Evolutionary conservation across 2,888 invertebrate genomes (phyloP), one percentile per base, ranked within the genome.

Genomic region (Polyommatus iphigenia): DNA sequence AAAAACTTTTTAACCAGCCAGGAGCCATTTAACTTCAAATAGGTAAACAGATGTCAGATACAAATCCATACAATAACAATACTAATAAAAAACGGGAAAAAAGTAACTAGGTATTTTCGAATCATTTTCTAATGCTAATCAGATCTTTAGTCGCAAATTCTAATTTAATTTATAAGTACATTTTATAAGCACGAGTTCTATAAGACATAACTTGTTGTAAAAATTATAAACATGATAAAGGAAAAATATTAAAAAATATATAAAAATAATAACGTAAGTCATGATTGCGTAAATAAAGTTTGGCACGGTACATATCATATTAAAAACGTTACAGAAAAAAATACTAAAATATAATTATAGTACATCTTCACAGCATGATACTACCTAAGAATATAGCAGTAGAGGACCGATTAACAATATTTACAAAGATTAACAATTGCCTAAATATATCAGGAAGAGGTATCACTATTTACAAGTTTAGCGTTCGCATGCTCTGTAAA

Each of bases 341-440:
- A 24, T 32, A 75, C 75, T 75, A 75, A 75, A 54, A 54, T 75
- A 75, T 73, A 62, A 62, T 67, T n/a, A 90, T 89, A 88, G 83
- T 82, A 85, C 88, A 85, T 88, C 85, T 89, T 89, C 84, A 88
- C 86, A 89, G 87, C 85, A 85, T 87, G 84, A 80, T 87, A 86
- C 84, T 86, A 83, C 83, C 83, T 85, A 84, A 84, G 87, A 86
- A 85, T 87, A 88, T 88, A 91, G 87, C 88, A 89, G 88, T 90
- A 89, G 85, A 88, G 85, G 88, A 85, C 83, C 86, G 85, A 85
- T 85, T 89, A 91, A 91, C 90, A 89, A 91, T 92, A 92, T 92
- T 91, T 92, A 92, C 91, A 92, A 87, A 87, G 86, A 86, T 87
- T 87, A 90, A 91, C 89, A 90, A 88, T 85, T 86, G 84, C 83